A percentile compares a stretch with the other conserved stretches of the same genome.
These are phyloP conservation scores for Rhyacichthys aspro DNA, from an alignment of 2,797 vertebrate genomes.

Conservation along the genomic window DNA sequence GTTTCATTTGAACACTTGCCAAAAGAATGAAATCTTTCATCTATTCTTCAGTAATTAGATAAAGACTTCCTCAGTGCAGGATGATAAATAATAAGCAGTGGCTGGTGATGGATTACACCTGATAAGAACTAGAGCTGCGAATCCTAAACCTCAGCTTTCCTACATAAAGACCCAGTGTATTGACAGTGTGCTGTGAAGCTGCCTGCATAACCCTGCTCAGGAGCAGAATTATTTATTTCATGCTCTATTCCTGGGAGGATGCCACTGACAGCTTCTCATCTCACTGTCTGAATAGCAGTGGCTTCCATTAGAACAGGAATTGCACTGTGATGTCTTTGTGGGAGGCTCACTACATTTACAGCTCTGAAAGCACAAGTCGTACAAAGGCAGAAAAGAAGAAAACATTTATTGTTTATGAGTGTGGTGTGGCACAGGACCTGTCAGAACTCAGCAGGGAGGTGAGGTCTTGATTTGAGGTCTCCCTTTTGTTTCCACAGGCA, in stretches of 20 bases:
- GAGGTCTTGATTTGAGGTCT: constrained; percentile 77
- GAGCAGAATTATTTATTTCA: constrained; percentile 73
- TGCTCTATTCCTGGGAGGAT: constrained; percentile 63
- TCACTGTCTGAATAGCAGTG: constrained; percentile 59
- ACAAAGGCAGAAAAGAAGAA: constrained; percentile 77
- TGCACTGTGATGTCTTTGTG: constrained; percentile 59
- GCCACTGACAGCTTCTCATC: constrained; percentile 70
- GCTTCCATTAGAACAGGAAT: constrained; percentile 64
- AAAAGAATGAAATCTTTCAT: constrained; percentile 31
- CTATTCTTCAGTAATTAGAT: constrained; percentile 29
- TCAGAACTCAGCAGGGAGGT: constrained; percentile 69
- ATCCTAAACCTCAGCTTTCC: constrained; percentile 38
- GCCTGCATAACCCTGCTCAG: constrained; percentile 40
- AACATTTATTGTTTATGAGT: constrained; percentile 86
- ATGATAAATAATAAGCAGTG: constrained; percentile 22
- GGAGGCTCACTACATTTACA: constrained; percentile 51
- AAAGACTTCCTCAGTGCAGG: constrained; percentile 15
- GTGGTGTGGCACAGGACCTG: constrained; percentile 72
- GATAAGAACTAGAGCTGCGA: constrained; percentile 50
- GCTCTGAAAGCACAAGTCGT: constrained; percentile 45
- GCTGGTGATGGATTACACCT: constrained; percentile 37
- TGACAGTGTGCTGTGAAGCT: constrained; percentile 43
- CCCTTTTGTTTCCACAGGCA: constrained; percentile 48
- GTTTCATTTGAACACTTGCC: constrained; percentile 7
- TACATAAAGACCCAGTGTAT: constrained; percentile 41